phyloP scores from a whole-genome alignment of 2,113 vertebrate genomes.

The Barbus barbus region DNA sequence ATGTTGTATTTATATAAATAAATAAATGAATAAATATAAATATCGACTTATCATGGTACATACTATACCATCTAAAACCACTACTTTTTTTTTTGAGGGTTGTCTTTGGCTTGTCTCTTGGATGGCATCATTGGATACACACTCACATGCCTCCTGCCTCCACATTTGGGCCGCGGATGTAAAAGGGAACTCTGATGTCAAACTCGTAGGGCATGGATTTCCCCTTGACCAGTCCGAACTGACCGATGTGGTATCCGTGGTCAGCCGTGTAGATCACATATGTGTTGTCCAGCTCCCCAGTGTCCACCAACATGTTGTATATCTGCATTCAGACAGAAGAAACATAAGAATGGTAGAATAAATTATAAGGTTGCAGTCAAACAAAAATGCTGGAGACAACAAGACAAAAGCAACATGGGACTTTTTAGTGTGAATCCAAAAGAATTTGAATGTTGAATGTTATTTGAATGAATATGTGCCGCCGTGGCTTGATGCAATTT shows the following conservation, averaged over 20 bases:
- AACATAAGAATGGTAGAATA: neutral
- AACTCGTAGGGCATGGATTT: conserved; percentile 99
- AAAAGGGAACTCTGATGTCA: conserved; percentile 96
- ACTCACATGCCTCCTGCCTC: conserved; percentile 87
- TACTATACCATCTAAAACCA: neutral
- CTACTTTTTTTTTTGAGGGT: no score
- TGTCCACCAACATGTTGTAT: conserved; percentile 88
- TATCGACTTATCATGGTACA: no score
- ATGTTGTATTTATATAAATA: no score
- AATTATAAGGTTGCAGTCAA: neutral
- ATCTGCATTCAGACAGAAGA: conserved; percentile 71
- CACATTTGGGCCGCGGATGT: conserved; percentile 91
- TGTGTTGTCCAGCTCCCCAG: conserved; percentile 91
- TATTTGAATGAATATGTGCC: no score
- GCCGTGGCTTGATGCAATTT: neutral
- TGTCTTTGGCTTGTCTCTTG: neutral
- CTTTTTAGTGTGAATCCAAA: neutral
- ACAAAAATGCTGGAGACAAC: neutral
- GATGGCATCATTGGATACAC: neutral
- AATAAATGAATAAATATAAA: no score
- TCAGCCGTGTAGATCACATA: conserved; percentile 96
- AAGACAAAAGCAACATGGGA: neutral
- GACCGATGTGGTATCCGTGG: conserved; percentile 96
- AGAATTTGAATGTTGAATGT: neutral
- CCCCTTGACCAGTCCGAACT: conserved; percentile 97